Percentiles rank a stretch among this genome's conserved stretches.
Conservation (phyloP, 1,140 invertebrate species). For the Holotrichia oblita region DNA sequence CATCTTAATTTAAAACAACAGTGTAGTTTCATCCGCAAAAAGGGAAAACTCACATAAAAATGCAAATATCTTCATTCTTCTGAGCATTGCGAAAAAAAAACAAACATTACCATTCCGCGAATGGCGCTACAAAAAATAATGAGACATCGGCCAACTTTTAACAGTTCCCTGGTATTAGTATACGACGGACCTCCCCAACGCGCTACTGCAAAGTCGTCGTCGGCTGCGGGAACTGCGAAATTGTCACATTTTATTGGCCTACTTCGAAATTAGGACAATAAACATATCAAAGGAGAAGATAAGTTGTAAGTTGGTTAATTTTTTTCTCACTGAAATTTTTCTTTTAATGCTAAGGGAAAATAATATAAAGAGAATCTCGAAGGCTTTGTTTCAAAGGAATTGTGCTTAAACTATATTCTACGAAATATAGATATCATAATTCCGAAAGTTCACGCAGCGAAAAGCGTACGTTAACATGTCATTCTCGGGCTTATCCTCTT, state of each 20-base stretch:
- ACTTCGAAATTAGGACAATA: conserved; percentile 46
- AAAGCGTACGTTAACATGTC: neutral
- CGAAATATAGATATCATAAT: too few species aligned
- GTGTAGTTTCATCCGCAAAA: conserved; percentile 51
- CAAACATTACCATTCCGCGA: conserved; percentile 54
- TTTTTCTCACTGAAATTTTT: neutral
- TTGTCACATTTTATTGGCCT: conserved; percentile 51
- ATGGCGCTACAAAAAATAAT: conserved; percentile 54
- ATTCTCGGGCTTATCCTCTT: neutral
- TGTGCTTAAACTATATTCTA: too few species aligned
- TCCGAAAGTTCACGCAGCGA: too few species aligned
- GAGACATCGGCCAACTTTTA: conserved; percentile 53
- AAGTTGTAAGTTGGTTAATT: neutral
- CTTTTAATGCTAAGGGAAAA: neutral
- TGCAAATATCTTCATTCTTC: conserved; percentile 50
- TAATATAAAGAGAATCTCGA: too few species aligned
- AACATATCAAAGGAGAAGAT: conserved; percentile 3
- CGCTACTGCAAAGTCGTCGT: conserved; percentile 37
- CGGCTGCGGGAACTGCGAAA: conserved; percentile 44
- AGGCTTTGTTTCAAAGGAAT: too few species aligned
- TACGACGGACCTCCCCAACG: neutral
- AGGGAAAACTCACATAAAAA: conserved; percentile 53
- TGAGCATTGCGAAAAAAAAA: conserved; percentile 22
- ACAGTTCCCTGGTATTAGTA: conserved; percentile 51
- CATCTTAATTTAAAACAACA: conserved; percentile 53